Conservation (phyloP, 2,888 invertebrate species). For the Phrixothrix hirtus region DNA sequence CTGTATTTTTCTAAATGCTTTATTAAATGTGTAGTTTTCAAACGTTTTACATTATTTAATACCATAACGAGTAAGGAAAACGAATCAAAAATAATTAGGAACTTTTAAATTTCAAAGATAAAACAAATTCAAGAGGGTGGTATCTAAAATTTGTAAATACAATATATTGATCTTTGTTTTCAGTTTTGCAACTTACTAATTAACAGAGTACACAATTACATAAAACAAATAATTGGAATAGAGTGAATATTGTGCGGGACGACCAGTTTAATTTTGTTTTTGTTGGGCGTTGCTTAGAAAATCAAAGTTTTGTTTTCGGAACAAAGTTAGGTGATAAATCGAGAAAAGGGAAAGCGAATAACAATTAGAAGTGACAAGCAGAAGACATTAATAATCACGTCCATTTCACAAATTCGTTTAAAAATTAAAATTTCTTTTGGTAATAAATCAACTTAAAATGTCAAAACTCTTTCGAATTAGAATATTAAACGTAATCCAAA, state of each 20-base stretch:
- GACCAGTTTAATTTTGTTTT: constrained; percentile 16
- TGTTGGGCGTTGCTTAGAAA: constrained; percentile 8
- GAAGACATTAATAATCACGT: constrained; percentile 30
- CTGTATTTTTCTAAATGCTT: too few species aligned
- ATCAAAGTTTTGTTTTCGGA: constrained; percentile 18
- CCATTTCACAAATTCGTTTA: constrained; percentile 28
- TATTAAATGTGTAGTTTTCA: too few species aligned
- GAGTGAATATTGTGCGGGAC: background rate
- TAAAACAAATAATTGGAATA: background rate
- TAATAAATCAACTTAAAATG: constrained; percentile 26
- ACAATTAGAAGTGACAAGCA: constrained; percentile 30
- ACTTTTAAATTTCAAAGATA: background rate
- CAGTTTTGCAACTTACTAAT: background rate
- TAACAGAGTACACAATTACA: background rate
- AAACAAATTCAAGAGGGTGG: too few species aligned
- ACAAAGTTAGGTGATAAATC: constrained; percentile 23
- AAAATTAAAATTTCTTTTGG: constrained; percentile 29
- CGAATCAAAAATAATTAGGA: background rate
- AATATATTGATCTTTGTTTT: background rate
- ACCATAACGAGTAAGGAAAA: background rate
- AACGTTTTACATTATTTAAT: background rate
- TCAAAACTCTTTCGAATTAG: constrained; percentile 24
- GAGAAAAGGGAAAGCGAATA: constrained; percentile 22
- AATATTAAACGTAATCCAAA: constrained; percentile 17
- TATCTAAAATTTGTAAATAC: too few species aligned